phyloP scores from a whole-genome alignment of 2,113 vertebrate genomes.

The Nyctereutes procyonoides region DNA sequence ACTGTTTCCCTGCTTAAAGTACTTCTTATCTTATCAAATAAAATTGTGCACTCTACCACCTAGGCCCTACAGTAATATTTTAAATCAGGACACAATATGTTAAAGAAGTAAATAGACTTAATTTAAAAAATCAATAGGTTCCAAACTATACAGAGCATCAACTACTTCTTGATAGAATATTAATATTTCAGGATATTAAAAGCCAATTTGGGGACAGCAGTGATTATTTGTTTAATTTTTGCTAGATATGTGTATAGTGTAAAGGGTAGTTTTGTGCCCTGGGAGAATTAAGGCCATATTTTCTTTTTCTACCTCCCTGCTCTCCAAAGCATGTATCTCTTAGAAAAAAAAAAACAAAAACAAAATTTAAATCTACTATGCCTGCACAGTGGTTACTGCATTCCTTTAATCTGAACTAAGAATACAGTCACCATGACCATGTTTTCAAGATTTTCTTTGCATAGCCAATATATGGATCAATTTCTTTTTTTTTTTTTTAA shows the following conservation, averaged over 20 bases:
- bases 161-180: background rate
- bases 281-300: background rate
- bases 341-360: background rate
- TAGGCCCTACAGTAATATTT: background rate
- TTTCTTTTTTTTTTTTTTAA: no score
- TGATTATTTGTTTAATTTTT: background rate
- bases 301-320: background rate
- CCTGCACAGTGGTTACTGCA: background rate
- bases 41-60: background rate
- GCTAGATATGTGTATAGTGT: background rate
- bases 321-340: background rate
- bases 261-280: background rate
- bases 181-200: constrained; percentile 1
- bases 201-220: background rate
- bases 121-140: background rate
- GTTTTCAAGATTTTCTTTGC: background rate
- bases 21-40: constrained; percentile 25
- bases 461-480: background rate
- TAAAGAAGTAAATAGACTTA: constrained; percentile 15
- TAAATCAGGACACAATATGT: constrained; percentile 12
- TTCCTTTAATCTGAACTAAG: constrained; percentile 7
- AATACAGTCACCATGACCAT: background rate
- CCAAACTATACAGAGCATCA: background rate
- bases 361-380: background rate
- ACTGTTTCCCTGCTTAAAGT: background rate